Evolutionary conservation across 1,140 invertebrate species (phyloP).

Genomic region (Drosophila asahinai): DNA sequence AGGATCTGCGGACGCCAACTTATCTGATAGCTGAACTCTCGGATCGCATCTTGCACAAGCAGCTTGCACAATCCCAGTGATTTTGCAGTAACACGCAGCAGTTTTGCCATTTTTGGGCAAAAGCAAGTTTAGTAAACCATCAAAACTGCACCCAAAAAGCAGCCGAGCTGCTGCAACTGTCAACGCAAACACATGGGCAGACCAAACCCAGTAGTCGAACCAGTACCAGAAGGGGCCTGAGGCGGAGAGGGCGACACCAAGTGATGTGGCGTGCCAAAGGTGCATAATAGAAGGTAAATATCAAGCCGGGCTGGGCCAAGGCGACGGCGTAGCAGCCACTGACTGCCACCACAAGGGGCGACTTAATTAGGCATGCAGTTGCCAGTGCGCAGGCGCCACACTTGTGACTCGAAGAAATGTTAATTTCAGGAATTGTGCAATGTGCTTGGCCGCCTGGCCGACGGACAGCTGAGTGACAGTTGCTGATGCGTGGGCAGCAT

Average conservation of each 20-base stretch:
- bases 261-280: slow-evolving; percentile 26
- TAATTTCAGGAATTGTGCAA: slow-evolving; percentile 57
- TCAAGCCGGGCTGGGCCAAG: slow-evolving; percentile 22
- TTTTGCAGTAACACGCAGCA: slow-evolving; percentile 28
- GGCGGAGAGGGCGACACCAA: neutral
- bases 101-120: slow-evolving; percentile 23
- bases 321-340: slow-evolving; percentile 30
- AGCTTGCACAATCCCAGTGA: slow-evolving; percentile 6
- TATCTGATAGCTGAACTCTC: neutral
- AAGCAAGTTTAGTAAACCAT: slow-evolving; percentile 55
- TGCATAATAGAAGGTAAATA: slow-evolving; percentile 55
- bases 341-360: slow-evolving; percentile 28
- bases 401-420: slow-evolving; percentile 45
- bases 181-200: slow-evolving; percentile 44
- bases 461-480: slow-evolving; percentile 51
- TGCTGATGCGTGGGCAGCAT: slow-evolving; percentile 51
- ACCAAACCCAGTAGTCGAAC: slow-evolving; percentile 15
- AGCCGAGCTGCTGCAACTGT: slow-evolving; percentile 29
- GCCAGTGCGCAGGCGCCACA: slow-evolving; percentile 66
- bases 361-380: slow-evolving; percentile 73
- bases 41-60: slow-evolving; percentile 17
- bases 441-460: slow-evolving; percentile 43
- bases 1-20: slow-evolving; percentile 12
- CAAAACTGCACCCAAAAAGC: slow-evolving; percentile 23
- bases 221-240: slow-evolving; percentile 18